phyloP scores from a whole-genome alignment of 2,888 invertebrate genomes.

The Tetheella fluctuosa region DNA sequence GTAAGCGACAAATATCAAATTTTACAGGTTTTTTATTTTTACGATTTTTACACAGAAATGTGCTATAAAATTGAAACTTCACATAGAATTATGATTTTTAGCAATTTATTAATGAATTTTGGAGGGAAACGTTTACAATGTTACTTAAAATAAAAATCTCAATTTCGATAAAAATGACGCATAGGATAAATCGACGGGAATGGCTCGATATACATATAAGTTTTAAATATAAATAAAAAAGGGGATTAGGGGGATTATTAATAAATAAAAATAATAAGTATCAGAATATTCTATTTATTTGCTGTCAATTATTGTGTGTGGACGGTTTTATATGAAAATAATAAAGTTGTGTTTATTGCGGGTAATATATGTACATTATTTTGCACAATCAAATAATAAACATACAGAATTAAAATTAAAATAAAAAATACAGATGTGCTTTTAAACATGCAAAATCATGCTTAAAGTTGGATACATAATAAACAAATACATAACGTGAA shows the following conservation, averaged over 20 bases:
- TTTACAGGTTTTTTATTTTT: too few relatives aligned
- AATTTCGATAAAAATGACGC: too few relatives aligned
- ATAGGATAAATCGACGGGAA: too few relatives aligned
- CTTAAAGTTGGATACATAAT: background rate
- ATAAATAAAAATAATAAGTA: constrained; percentile 11
- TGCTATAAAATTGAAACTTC: too few relatives aligned
- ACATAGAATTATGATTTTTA: too few relatives aligned
- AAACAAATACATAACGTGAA: background rate
- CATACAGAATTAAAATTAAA: constrained; percentile 7
- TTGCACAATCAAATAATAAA: background rate
- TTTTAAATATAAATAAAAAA: constrained; percentile 31
- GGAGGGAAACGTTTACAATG: too few relatives aligned
- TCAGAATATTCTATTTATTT: constrained; percentile 25
- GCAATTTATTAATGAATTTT: too few relatives aligned
- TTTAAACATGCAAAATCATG: background rate
- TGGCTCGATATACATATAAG: constrained; percentile 36
- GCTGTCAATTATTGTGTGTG: constrained; percentile 27
- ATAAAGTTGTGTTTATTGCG: constrained; percentile 22
- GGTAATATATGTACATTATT: background rate
- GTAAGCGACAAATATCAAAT: too few relatives aligned
- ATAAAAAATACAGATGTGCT: background rate
- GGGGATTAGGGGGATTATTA: constrained; percentile 27
- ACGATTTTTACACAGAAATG: too few relatives aligned
- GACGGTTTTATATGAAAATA: constrained; percentile 38
- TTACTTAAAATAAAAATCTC: too few relatives aligned